These are phyloP conservation scores for Selenia dentaria DNA, from an alignment of 2,888 invertebrate genomes.

Conservation along the genomic window DNA sequence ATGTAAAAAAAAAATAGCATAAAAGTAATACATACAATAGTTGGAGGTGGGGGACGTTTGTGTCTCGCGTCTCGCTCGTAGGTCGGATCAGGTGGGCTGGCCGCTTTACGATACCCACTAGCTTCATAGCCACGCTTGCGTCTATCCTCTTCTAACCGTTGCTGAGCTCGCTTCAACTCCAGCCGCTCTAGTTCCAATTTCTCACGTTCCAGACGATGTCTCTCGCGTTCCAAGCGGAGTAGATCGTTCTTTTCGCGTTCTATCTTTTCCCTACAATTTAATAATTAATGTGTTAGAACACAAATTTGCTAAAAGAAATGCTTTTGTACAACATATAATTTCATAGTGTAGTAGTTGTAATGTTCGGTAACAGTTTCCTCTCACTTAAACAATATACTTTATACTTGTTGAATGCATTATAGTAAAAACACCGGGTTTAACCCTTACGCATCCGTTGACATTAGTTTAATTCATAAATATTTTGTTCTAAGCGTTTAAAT, in stretches of 20 bases:
- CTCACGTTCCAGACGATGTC: conserved; percentile 91
- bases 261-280: conserved; percentile 88
- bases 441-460: no score
- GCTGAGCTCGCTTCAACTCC: conserved; percentile 92
- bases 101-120: conserved; percentile 70
- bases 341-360: no score
- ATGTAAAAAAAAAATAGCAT: no score
- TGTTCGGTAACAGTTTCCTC: no score
- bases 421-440: no score
- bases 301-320: no score
- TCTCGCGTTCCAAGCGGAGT: conserved; percentile 92
- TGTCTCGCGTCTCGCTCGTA: conserved; percentile 72
- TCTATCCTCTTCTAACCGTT: conserved; percentile 87
- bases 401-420: no score
- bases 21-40: conserved; percentile 48
- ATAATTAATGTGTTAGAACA: no score
- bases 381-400: no score
- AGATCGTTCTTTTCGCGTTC: conserved; percentile 95
- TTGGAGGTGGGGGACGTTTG: conserved; percentile 67
- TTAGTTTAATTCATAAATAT: no score
- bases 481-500: no score
- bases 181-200: conserved; percentile 91
- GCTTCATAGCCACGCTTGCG: conserved; percentile 83
- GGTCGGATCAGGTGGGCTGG: conserved; percentile 65
- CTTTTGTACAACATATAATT: no score